Base-by-base conservation (phyloP, 1,140 invertebrate genomes). In the Lithobius niger region DNA sequence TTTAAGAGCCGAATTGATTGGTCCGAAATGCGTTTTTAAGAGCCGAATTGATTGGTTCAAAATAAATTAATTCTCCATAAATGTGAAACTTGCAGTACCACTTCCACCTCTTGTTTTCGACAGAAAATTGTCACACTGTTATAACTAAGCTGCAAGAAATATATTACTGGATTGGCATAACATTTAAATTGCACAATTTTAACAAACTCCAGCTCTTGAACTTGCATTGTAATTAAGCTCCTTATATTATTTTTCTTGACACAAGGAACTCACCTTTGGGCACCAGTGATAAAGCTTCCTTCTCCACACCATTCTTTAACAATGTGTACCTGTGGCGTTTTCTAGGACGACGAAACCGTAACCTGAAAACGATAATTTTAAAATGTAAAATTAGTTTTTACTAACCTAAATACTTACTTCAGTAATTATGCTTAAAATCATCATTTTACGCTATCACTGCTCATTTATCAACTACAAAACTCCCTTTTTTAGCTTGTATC, bases 281-380 rank as follows among this genome's bases (percentile, higher is more conserved):
- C 49, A 66, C 54, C 57, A 69, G 52, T 50, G 65, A 61, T 36
- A 65, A 57, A 52, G 66, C 62, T 28, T 74, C 69, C 48, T 66
- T 65, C 44, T 81, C 78, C 58, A 61, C 62, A 52, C 76, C 73
- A 31, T 75, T 71, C 53, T 79, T 77, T 36, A 83, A 71, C 18
- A 82, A 65, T 15, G 79, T 76, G 63, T 83, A 83, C 19, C 77
- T 75, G 57, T 70, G 68, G 25, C 69, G 57, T 54, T 69, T 72
- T 42, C 64, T 62, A 1, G 62, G 56, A 51, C 62, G 54, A 2
- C 59, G 47, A 27, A 62, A 64, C 25, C 53, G 54, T 58, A 61
- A 55, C 47, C 59, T 59, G 19, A 42, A 48, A 52, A 24, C 25
- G 24, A 57, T 45, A 43, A 43, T 40, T 6, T 16, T 36, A 40